Evolutionary conservation across 2,797 vertebrate species (phyloP).

Genomic region (Aldrovandia affinis): DNA sequence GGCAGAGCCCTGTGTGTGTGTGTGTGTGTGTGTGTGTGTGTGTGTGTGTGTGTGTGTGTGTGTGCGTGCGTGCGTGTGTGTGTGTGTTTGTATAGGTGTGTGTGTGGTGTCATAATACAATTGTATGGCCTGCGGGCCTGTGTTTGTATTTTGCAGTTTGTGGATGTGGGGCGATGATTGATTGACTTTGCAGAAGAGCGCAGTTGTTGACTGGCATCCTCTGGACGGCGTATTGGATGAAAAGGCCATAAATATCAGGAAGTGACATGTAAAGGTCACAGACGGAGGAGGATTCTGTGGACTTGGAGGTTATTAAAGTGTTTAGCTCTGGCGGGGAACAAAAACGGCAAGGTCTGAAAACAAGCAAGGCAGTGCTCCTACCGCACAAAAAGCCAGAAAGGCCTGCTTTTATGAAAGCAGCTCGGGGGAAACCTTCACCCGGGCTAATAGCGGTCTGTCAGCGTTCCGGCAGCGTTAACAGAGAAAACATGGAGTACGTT

Average conservation of each 20-base stretch:
- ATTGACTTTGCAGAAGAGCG: slow-evolving; percentile 52
- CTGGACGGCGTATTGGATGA: slow-evolving; percentile 62
- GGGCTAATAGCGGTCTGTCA: background rate
- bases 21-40: background rate
- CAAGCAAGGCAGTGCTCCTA: too few relatives aligned
- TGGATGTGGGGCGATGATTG: slow-evolving; percentile 48
- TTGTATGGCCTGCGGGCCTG: slow-evolving; percentile 25
- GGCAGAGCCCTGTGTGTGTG: background rate
- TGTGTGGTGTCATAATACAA: slow-evolving; percentile 16
- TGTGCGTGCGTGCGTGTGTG: background rate
- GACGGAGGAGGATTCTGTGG: slow-evolving; percentile 45
- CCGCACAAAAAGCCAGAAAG: too few relatives aligned
- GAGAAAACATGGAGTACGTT: background rate
- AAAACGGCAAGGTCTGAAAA: too few relatives aligned
- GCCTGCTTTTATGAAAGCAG: too few relatives aligned
- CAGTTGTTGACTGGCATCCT: slow-evolving; percentile 63
- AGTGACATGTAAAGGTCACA: slow-evolving; percentile 73
- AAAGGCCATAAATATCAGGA: slow-evolving; percentile 70
- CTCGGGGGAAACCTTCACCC: too few relatives aligned
- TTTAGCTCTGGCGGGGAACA: background rate
- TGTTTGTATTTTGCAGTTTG: slow-evolving; percentile 38
- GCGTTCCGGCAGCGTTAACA: background rate
- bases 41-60: background rate
- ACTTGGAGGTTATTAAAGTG: background rate
- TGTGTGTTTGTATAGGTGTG: background rate